phyloP scores from a whole-genome alignment of 2,888 invertebrate species.

The Lochmaea crataegi region DNA sequence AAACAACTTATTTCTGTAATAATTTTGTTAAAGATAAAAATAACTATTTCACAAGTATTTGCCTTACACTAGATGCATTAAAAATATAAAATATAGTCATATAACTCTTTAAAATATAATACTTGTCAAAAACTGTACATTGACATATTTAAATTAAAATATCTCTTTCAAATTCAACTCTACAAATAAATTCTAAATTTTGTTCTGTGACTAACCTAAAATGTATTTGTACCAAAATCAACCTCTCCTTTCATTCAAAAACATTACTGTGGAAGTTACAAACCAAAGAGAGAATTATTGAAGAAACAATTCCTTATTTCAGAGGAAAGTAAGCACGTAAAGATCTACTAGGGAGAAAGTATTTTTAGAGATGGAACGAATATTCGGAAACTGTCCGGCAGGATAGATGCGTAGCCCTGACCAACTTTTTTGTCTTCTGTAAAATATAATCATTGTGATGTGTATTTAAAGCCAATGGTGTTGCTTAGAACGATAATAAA shows the following conservation, averaged over 20 bases:
- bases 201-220: background rate
- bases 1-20: background rate
- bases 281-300: background rate
- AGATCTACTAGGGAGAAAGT: too few species aligned
- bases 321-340: too few species aligned
- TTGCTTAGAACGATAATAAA: too few species aligned
- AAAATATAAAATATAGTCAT: background rate
- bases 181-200: background rate
- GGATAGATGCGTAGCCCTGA: too few species aligned
- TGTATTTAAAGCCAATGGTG: too few species aligned
- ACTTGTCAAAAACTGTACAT: background rate
- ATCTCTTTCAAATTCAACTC: background rate
- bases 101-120: background rate
- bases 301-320: background rate
- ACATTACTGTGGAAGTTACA: background rate
- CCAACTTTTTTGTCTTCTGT: too few species aligned
- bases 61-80: background rate
- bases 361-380: too few species aligned
- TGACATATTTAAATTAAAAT: background rate
- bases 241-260: background rate
- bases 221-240: background rate
- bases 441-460: too few species aligned
- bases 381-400: too few species aligned
- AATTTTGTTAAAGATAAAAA: background rate
- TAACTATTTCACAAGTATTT: background rate